These are phyloP conservation scores for Leptosomus discolor DNA, from an alignment of 2,113 vertebrate genomes.

Conservation along the genomic window DNA sequence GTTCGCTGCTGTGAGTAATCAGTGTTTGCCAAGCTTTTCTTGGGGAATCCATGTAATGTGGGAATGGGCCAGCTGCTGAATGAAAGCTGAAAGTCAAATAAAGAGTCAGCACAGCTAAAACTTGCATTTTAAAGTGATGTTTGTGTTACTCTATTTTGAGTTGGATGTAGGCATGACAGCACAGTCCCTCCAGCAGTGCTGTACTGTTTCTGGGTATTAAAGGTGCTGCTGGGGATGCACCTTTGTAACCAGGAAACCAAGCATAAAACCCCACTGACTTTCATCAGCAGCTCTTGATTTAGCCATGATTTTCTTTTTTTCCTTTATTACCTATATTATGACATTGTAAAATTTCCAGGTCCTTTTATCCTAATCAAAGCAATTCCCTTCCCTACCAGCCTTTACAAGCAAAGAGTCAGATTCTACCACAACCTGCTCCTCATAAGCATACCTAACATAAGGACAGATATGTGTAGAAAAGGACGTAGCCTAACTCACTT, in stretches of 20 bases:
- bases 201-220: background rate
- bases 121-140: background rate
- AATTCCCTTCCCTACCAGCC: background rate
- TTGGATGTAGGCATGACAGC: background rate
- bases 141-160: background rate
- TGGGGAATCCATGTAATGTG: background rate
- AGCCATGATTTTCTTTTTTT: background rate
- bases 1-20: background rate
- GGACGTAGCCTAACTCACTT: background rate
- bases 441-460: background rate
- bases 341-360: background rate
- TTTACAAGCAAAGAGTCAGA: background rate
- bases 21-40: background rate
- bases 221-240: background rate
- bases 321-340: background rate
- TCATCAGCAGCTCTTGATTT: background rate
- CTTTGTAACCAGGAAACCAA: background rate
- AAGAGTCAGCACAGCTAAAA: background rate
- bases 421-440: background rate
- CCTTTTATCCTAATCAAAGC: background rate
- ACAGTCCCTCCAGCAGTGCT: background rate
- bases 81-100: background rate
- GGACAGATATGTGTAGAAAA: background rate
- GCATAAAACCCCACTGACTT: background rate
- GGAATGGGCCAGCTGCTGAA: background rate